phyloP scores from a whole-genome alignment of 92 coral and sea anemone species.

The Porites lobata region DNA sequence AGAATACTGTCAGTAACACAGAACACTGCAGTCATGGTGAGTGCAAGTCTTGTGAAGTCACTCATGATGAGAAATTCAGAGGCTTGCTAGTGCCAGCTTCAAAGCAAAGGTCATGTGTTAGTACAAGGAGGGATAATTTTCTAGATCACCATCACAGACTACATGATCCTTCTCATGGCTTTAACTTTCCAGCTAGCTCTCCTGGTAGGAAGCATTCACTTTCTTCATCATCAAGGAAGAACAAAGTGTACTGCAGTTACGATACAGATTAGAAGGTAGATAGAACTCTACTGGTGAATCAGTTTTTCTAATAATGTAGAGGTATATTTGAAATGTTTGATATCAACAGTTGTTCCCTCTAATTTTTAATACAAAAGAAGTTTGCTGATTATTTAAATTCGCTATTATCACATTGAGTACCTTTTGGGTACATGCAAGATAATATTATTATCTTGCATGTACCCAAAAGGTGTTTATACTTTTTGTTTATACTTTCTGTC shows the following conservation, averaged over 20 bases:
- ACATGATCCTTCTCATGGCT: background rate
- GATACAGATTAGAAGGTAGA: constrained; percentile 9
- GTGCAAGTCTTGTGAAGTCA: background rate
- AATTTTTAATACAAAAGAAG: too few species aligned
- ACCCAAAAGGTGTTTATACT: too few species aligned
- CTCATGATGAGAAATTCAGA: background rate
- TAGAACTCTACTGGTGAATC: background rate
- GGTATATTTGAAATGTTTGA: background rate
- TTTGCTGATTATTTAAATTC: too few species aligned
- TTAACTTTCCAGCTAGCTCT: background rate
- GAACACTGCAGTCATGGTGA: background rate
- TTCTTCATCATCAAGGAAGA: constrained; percentile 37
- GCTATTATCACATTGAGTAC: too few species aligned
- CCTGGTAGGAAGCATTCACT: constrained; percentile 10
- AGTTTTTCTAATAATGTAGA: background rate
- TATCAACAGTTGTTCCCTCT: background rate
- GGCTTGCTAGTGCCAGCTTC: background rate
- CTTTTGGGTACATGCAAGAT: too few species aligned
- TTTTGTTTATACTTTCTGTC: too few species aligned
- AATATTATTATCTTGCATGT: too few species aligned
- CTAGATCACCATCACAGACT: background rate
- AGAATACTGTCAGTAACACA: background rate
- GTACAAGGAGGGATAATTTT: constrained; percentile 40
- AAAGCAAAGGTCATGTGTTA: background rate
- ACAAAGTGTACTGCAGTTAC: constrained; percentile 25